Percentiles rank a stretch among this genome's conserved stretches.
Conservation (phyloP, 2,797 vertebrate genomes). For the Pangasius djambal region DNA sequence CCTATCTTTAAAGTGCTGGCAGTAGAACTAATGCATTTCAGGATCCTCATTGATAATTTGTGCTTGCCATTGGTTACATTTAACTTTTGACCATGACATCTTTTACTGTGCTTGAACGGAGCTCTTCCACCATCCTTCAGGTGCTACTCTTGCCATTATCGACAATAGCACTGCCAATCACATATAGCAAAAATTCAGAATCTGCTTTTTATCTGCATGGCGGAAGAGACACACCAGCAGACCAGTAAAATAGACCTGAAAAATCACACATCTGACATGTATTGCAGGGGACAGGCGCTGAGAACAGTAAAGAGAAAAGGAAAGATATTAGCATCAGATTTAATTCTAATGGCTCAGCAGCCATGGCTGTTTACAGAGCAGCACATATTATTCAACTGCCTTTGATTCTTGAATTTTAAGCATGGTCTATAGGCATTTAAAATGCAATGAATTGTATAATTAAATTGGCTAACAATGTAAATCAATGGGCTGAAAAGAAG, state of each 20-base stretch:
- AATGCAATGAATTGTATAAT: constrained; percentile 89
- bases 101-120: constrained; percentile 48
- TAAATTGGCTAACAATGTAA: constrained; percentile 85
- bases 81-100: constrained; percentile 29
- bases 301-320: constrained; percentile 38
- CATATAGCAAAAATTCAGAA: constrained; percentile 62
- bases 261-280: constrained; percentile 42
- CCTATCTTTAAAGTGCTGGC: constrained; percentile 37
- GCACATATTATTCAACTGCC: constrained; percentile 82
- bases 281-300: constrained; percentile 28
- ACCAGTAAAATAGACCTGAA: constrained; percentile 54
- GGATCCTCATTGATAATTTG: background rate
- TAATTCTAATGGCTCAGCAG: constrained; percentile 16
- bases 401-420: constrained; percentile 88
- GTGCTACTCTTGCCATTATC: constrained; percentile 58
- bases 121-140: constrained; percentile 42
- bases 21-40: constrained; percentile 38
- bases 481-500: constrained; percentile 85
- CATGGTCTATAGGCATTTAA: constrained; percentile 83
- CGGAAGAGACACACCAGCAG: constrained; percentile 59
- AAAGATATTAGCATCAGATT: constrained; percentile 39
- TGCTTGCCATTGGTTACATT: constrained; percentile 19
- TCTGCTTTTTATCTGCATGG: constrained; percentile 26
- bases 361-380: constrained; percentile 65
- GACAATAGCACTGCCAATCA: constrained; percentile 59